Evolutionary conservation across 2,888 invertebrate species (phyloP).

Genomic region (Amphiduros pacificus): DNA sequence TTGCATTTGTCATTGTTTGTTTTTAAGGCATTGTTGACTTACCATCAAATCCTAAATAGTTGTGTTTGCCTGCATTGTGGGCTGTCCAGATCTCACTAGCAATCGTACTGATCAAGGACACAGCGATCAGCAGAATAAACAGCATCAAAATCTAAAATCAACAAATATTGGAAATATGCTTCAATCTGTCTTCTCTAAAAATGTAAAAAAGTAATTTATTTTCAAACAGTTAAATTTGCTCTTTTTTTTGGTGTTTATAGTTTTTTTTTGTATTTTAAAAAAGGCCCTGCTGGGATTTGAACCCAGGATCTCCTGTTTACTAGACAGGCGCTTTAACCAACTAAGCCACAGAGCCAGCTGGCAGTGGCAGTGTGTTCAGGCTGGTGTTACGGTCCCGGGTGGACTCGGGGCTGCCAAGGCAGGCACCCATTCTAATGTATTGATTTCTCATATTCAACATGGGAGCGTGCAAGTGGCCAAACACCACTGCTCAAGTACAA

Average conservation of each 20-base stretch:
- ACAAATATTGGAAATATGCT: not conserved
- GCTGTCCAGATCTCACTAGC: slow-evolving; percentile 85
- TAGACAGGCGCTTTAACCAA: slow-evolving; percentile 4
- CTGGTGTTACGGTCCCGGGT: too few species aligned
- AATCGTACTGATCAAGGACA: slow-evolving; percentile 87
- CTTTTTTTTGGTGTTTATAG: not conserved
- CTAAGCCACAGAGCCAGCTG: slow-evolving; percentile 1
- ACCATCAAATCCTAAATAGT: slow-evolving; percentile 87
- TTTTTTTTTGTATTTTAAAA: not conserved
- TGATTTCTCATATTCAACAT: too few species aligned
- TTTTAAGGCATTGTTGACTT: too few species aligned
- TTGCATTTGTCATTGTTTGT: too few species aligned
- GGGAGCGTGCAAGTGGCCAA: too few species aligned
- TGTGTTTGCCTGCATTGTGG: slow-evolving; percentile 68
- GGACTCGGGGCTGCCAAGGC: too few species aligned
- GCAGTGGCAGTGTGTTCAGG: too few species aligned
- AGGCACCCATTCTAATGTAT: too few species aligned
- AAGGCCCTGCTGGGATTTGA: slow-evolving; percentile 3
- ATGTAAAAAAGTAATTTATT: not conserved
- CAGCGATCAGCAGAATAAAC: slow-evolving; percentile 84
- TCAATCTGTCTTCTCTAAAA: too few species aligned
- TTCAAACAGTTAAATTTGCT: not conserved
- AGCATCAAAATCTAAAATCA: slow-evolving; percentile 78
- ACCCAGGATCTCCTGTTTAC: slow-evolving; percentile 4
- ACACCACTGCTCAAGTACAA: too few species aligned